Evolutionary conservation across 2,113 vertebrate species (phyloP).

Genomic region (Cyanoramphus novaezelandiae): DNA sequence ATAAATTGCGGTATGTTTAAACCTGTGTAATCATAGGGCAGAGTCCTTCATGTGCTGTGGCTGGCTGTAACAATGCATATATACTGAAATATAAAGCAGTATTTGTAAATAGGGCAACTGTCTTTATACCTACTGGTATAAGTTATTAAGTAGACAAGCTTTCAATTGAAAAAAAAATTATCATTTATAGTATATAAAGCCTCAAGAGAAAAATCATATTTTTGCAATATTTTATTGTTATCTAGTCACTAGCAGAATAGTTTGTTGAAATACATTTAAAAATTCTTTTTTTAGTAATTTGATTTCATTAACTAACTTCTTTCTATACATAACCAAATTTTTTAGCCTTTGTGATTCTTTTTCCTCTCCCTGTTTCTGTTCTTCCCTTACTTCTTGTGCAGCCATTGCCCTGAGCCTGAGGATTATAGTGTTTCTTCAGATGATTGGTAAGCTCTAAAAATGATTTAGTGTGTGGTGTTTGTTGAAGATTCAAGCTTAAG

Average conservation of each 20-base stretch:
- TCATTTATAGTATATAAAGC: neutral
- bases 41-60: neutral
- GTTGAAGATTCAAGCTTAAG: neutral
- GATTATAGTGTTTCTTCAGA: conserved; percentile 91
- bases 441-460: conserved; percentile 87
- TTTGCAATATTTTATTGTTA: neutral
- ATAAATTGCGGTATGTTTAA: neutral
- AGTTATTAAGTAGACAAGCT: neutral
- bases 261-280: conserved; percentile 11
- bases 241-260: conserved; percentile 2
- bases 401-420: conserved; percentile 91
- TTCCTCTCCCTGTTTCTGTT: conserved; percentile 66
- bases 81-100: neutral
- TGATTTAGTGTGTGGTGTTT: neutral
- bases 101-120: neutral
- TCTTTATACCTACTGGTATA: neutral
- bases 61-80: neutral
- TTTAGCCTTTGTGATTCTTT: conserved; percentile 57
- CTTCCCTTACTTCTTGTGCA: conserved; percentile 76
- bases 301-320: neutral
- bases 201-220: neutral
- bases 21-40: neutral
- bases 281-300: neutral
- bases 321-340: neutral
- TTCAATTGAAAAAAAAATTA: neutral